Evolutionary conservation across 2,888 invertebrate genomes (phyloP), one percentile per base, ranked within the genome.

Genomic region (Nebria salina): DNA sequence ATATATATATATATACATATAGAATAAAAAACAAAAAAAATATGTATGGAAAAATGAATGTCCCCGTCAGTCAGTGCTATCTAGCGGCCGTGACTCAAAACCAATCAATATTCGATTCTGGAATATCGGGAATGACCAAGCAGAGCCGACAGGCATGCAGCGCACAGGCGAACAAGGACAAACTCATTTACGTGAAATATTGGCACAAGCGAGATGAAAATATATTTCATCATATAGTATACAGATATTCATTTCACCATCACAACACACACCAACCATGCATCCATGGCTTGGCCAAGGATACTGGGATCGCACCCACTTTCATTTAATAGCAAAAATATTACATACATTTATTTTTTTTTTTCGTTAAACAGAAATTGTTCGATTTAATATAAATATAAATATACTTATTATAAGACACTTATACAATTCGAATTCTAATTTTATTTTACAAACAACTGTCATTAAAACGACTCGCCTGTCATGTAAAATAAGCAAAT

Each of bases 91-190:
- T 81, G 80, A 73, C 72, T 81, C 72, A 81, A 81, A 81, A 81
- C 81, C 81, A 81, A 81, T 81, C 81, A 81, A 81, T 81, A 81
- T 81, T 81, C 81, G 81, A 81, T 81, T 81, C 76, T 81, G 76
- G 76, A 81, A 81, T 81, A 81, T 81, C 81, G 76, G 81, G 75
- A 80, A 78, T 54, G 54, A 54, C 54, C 54, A 54, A 13, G 54
- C 54, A 54, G 54, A 54, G 54, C 54, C 54, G 54, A 13, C 54
- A 54, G 54, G 54, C 54, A 70, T 79, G 79, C 74, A 74, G 75
- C 74, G 70, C 64, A 70, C 13, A 54, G 75, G 70, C 70, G 43
- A 75, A 80, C 80, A 72, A 75, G 75, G 80, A 80, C 75, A 72
- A 75, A 75, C 80, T 80, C 80, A 80, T 80, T 80, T 80, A 75